Conservation (phyloP, 2,797 vertebrate genomes). For the Prionace glauca region DNA sequence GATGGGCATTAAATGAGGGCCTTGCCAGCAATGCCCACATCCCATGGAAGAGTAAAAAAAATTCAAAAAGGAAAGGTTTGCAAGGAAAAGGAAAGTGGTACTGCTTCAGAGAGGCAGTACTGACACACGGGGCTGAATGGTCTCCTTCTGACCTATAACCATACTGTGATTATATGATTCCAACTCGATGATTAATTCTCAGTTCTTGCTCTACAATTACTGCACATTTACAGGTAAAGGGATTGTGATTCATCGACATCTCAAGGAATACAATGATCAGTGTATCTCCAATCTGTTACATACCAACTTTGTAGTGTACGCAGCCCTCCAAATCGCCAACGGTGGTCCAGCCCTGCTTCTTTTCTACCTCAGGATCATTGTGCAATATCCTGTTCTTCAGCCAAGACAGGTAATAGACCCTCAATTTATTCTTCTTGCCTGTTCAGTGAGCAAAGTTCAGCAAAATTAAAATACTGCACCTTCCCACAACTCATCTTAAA, state of each 20-base stretch:
- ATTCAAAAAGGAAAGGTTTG: too few species aligned
- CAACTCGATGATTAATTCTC: neutral
- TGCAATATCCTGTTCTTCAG: constrained; percentile 93
- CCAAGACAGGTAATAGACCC: constrained; percentile 97
- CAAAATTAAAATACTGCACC: neutral
- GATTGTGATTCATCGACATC: neutral
- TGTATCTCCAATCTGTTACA: constrained; percentile 45
- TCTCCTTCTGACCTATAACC: neutral
- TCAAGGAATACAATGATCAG: neutral
- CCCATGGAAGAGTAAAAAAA: too few species aligned
- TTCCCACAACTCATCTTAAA: neutral
- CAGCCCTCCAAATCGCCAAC: constrained; percentile 94
- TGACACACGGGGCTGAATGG: neutral
- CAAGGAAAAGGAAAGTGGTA: too few species aligned
- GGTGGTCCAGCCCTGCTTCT: constrained; percentile 97
- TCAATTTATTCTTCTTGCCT: constrained; percentile 98
- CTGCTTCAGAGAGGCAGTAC: neutral
- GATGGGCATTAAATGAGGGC: too few species aligned
- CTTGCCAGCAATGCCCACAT: too few species aligned
- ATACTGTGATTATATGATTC: too few species aligned
- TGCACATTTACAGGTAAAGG: neutral
- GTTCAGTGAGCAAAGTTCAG: neutral
- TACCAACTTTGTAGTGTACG: constrained; percentile 98
- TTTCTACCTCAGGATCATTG: constrained; percentile 96
- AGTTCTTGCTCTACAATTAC: neutral